Conservation (phyloP, 2,888 invertebrate species). For the Patella pellucida region DNA sequence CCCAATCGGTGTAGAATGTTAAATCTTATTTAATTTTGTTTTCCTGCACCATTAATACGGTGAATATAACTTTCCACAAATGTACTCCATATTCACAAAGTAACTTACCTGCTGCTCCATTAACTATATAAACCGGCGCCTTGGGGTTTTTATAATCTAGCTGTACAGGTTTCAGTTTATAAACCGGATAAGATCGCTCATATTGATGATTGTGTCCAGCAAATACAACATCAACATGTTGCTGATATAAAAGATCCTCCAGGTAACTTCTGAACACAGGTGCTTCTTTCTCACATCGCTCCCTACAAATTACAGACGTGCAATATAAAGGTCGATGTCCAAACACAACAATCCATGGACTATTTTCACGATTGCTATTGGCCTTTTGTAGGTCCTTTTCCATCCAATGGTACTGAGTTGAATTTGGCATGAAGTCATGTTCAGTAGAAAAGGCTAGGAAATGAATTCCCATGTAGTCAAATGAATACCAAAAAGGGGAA, state of each 20-base stretch:
- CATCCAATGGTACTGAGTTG: slow-evolving; percentile 36
- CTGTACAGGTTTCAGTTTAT: slow-evolving; percentile 21
- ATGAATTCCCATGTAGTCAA: slow-evolving; percentile 40
- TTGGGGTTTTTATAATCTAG: slow-evolving; percentile 33
- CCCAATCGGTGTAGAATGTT: too few species aligned
- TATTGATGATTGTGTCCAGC: slow-evolving; percentile 42
- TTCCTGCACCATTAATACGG: too few species aligned
- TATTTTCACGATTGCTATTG: slow-evolving; percentile 32
- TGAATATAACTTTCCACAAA: too few species aligned
- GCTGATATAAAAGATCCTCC: slow-evolving; percentile 36
- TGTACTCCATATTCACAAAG: too few species aligned
- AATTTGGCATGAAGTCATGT: slow-evolving; percentile 33
- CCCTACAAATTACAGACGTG: slow-evolving; percentile 25
- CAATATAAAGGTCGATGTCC: slow-evolving; percentile 42
- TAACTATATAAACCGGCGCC: slow-evolving; percentile 39
- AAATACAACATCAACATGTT: slow-evolving; percentile 37
- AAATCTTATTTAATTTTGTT: too few species aligned
- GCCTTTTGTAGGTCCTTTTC: slow-evolving; percentile 34
- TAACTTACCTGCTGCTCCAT: slow-evolving; percentile 37
- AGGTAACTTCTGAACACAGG: slow-evolving; percentile 26
- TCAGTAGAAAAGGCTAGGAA: slow-evolving; percentile 38
- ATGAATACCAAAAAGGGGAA: slow-evolving; percentile 42
- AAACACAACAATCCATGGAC: slow-evolving; percentile 40
- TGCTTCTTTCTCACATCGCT: slow-evolving; percentile 28
- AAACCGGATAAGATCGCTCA: slow-evolving; percentile 39